Conservation (phyloP, 2,888 invertebrate genomes). For the Nysson spinosus region DNA sequence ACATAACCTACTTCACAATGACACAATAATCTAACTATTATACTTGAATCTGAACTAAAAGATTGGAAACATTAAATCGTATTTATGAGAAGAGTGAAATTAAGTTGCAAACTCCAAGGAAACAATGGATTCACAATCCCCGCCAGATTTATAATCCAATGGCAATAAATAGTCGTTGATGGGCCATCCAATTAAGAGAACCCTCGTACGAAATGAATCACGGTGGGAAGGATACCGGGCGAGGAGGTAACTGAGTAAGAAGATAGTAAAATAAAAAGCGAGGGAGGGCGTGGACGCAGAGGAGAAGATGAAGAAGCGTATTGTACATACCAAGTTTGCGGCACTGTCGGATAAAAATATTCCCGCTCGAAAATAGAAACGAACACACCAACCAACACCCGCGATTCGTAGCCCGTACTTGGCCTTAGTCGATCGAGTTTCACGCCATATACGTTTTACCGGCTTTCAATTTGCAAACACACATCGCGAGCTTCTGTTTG, state of each 20-base stretch:
- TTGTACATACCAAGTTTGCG: conserved; percentile 58
- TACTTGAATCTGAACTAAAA: too few relatives aligned
- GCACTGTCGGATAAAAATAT: conserved; percentile 66
- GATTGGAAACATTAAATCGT: too few relatives aligned
- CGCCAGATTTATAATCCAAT: too few relatives aligned
- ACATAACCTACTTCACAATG: too few relatives aligned
- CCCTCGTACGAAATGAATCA: too few relatives aligned
- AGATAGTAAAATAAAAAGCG: conserved; percentile 17
- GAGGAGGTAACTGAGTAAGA: conserved; percentile 6
- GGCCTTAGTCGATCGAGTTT: conserved; percentile 65
- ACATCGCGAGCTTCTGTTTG: background rate
- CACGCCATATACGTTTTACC: conserved; percentile 40
- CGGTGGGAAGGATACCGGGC: background rate
- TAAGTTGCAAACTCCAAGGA: too few relatives aligned
- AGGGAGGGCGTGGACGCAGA: conserved; percentile 7
- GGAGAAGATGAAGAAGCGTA: conserved; percentile 53
- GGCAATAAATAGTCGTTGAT: too few relatives aligned
- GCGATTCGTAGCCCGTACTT: conserved; percentile 65
- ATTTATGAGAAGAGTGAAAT: too few relatives aligned
- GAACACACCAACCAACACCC: conserved; percentile 60
- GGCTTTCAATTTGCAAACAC: background rate
- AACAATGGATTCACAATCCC: too few relatives aligned
- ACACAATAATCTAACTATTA: too few relatives aligned
- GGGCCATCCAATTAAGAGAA: too few relatives aligned
- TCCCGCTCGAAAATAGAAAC: conserved; percentile 62